These are phyloP conservation scores for Pithys albifrons DNA, from an alignment of 2,113 vertebrate species.

Conservation along the genomic window DNA sequence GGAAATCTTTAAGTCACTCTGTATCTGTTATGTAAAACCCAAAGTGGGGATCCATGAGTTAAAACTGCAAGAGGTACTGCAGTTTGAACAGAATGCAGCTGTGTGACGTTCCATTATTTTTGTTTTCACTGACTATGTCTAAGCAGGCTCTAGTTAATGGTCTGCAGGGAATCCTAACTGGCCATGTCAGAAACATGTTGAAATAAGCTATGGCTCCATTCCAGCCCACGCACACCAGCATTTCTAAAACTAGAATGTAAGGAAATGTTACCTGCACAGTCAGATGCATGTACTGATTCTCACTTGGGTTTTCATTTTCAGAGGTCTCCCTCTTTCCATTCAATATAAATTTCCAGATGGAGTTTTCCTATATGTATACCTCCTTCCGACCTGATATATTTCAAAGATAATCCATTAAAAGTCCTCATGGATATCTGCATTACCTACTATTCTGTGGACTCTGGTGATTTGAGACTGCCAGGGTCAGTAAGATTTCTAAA, in stretches of 20 bases:
- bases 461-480: background rate
- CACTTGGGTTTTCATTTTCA: background rate
- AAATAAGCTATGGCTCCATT: background rate
- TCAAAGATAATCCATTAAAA: background rate
- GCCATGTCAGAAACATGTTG: background rate
- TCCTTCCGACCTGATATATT: background rate
- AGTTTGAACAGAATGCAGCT: background rate
- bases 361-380: background rate
- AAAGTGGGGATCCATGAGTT: background rate
- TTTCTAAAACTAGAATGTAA: background rate
- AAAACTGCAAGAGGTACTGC: background rate
- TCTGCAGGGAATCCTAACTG: background rate
- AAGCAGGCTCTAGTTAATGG: accelerated
- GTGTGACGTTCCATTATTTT: background rate
- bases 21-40: background rate
- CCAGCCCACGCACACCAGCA: background rate
- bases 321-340: background rate
- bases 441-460: background rate
- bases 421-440: background rate
- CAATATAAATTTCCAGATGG: background rate
- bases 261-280: background rate
- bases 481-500: background rate
- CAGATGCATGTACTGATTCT: background rate
- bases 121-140: background rate
- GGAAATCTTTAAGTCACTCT: background rate